These are phyloP conservation scores for Oikopleura vanhoeffeni DNA, from an alignment of 23 tunicate genomes.

Conservation along the genomic window DNA sequence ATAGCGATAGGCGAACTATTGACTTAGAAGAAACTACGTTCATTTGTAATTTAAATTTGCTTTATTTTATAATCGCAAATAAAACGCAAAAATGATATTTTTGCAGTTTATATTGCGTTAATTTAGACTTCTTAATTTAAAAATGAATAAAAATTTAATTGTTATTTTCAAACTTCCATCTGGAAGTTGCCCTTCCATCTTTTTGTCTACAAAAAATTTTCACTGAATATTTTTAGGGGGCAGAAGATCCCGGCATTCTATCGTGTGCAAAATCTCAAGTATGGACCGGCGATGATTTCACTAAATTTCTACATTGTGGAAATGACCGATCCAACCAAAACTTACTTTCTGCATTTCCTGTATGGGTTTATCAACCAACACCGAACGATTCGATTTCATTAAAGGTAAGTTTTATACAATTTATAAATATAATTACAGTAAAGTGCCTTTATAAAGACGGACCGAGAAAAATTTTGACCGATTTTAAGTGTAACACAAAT, in stretches of 20 bases:
- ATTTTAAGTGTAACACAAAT: no score
- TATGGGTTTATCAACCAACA: slow-evolving; percentile 67
- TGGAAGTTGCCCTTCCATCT: slow-evolving; percentile 5
- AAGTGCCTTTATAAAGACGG: no score
- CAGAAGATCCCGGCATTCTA: slow-evolving; percentile 31
- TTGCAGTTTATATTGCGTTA: no score
- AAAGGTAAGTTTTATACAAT: no score
- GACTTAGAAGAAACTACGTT: no score
- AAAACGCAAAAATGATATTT: no score
- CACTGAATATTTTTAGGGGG: neutral
- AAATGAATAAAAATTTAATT: neutral
- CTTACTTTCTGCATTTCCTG: slow-evolving; percentile 33
- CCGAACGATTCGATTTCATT: slow-evolving; percentile 63
- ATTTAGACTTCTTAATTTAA: neutral
- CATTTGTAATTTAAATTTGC: no score
- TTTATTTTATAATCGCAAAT: no score
- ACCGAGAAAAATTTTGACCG: no score
- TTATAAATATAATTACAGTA: no score
- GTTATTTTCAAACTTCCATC: neutral
- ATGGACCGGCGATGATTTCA: slow-evolving; percentile 62
- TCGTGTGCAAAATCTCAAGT: slow-evolving; percentile 32
- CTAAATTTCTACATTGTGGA: slow-evolving; percentile 50
- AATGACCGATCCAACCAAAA: slow-evolving; percentile 36
- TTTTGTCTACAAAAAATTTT: neutral
- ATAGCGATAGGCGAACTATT: no score